Evolutionary conservation across 2,797 vertebrate genomes (phyloP).

Genomic region (Tauraco hartlaubi): DNA sequence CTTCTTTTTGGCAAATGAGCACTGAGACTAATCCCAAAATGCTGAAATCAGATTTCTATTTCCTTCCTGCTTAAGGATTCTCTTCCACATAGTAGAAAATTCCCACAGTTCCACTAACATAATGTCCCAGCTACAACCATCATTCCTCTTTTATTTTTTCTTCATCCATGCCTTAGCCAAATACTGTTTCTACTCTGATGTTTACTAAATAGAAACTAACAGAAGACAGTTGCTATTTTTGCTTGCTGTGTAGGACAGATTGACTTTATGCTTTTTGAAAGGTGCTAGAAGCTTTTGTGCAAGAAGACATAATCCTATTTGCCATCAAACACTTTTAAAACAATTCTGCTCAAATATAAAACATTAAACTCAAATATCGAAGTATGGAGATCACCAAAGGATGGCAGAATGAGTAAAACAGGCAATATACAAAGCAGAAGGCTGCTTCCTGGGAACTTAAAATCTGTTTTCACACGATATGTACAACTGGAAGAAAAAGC

Average conservation of each 20-base stretch:
- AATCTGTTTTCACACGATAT: not conserved
- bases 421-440: not conserved
- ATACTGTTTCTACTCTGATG: not conserved
- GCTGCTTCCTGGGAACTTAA: not conserved
- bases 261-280: conserved; percentile 31
- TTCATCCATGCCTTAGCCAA: not conserved
- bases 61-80: not conserved
- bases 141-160: not conserved
- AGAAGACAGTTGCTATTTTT: not conserved
- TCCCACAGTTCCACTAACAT: not conserved
- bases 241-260: not conserved
- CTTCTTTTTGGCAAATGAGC: not conserved
- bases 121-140: not conserved
- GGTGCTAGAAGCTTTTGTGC: not conserved
- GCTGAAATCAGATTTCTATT: not conserved
- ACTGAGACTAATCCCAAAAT: not conserved
- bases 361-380: not conserved
- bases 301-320: not conserved
- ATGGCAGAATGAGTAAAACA: not conserved
- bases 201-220: not conserved
- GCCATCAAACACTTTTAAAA: not conserved
- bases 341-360: not conserved
- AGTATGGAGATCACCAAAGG: not conserved
- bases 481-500: not conserved
- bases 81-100: not conserved